Evolutionary conservation across 2,113 vertebrate species (phyloP).

Genomic region (Diadophis punctatus): DNA sequence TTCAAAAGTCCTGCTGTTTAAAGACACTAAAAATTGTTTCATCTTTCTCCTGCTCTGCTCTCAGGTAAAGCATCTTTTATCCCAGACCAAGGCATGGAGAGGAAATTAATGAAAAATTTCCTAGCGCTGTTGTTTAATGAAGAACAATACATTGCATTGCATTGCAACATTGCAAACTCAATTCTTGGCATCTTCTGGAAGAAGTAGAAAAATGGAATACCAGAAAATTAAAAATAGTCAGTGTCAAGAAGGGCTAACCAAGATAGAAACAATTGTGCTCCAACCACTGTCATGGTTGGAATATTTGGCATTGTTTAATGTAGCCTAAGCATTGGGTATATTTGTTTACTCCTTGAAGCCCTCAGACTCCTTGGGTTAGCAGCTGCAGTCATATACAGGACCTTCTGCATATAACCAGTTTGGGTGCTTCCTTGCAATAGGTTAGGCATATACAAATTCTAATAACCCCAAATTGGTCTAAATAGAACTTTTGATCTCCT

Average conservation of each 20-base stretch:
- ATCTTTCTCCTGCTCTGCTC: neutral
- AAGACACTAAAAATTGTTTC: neutral
- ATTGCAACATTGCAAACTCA: neutral
- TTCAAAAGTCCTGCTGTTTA: neutral
- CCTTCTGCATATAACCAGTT: neutral
- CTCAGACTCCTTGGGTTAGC: neutral
- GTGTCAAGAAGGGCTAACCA: neutral
- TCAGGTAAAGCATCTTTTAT: neutral
- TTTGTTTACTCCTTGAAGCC: neutral
- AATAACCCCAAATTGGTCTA: neutral
- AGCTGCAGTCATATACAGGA: neutral
- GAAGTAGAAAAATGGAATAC: neutral
- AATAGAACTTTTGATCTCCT: neutral
- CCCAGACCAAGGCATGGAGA: neutral
- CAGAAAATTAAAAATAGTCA: neutral
- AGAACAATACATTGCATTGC: neutral
- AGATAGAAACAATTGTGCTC: neutral
- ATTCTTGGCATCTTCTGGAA: neutral
- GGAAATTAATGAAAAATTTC: neutral
- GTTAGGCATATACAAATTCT: neutral
- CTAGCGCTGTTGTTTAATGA: neutral
- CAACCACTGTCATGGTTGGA: neutral
- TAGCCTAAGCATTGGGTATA: neutral
- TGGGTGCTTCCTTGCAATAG: neutral
- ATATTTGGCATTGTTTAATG: neutral